Evolutionary conservation across 2,113 vertebrate genomes (phyloP).

Genomic region (Panthera tigris): DNA sequence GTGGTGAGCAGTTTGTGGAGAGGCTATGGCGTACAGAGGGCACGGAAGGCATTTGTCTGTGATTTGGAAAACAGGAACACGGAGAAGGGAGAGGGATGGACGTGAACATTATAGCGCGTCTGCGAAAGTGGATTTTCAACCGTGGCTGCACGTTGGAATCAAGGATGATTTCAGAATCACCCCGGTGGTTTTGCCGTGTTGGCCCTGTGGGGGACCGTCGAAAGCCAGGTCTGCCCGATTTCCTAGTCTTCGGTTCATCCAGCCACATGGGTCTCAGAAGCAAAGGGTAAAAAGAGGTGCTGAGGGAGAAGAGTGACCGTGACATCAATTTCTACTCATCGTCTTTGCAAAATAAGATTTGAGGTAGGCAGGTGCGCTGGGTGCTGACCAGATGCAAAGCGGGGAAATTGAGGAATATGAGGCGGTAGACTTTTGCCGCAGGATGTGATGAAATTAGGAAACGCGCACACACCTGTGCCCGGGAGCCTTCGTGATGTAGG

Average conservation of each 20-base stretch:
- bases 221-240: neutral
- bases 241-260: neutral
- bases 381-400: neutral
- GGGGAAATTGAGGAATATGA: neutral
- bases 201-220: neutral
- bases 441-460: neutral
- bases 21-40: fast-evolving
- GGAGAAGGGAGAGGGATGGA: neutral
- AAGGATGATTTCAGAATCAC: neutral
- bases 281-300: neutral
- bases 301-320: neutral
- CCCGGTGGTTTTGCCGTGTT: neutral
- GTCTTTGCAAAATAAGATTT: neutral
- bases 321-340: neutral
- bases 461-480: too few species aligned
- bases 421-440: neutral
- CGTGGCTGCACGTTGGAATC: neutral
- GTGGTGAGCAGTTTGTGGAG: neutral
- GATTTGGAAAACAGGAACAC: neutral
- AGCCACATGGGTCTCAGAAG: neutral
- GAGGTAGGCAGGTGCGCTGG: neutral
- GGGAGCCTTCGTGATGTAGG: neutral
- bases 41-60: neutral
- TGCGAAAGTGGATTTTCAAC: neutral
- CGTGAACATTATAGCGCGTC: neutral